Percentiles rank a stretch among this genome's conserved stretches.
phyloP scores from a whole-genome alignment of 2,888 invertebrate species.

The Melanostoma mellinum region DNA sequence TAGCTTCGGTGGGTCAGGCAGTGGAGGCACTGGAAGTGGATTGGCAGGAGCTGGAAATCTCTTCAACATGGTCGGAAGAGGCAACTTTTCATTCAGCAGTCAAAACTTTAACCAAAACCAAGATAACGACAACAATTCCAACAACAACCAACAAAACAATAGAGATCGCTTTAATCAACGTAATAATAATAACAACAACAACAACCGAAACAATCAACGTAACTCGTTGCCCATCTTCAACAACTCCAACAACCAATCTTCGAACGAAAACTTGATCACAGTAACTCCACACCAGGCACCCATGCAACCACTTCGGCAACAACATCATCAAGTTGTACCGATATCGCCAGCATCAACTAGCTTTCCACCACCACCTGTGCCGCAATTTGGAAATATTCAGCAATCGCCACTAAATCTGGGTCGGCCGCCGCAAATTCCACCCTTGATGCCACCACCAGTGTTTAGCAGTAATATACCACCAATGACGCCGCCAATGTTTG shows the following conservation, averaged over 20 bases:
- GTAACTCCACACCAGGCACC: conserved; percentile 15
- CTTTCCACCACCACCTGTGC: conserved; percentile 40
- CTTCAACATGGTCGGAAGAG: conserved; percentile 74
- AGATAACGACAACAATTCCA: conserved; percentile 29
- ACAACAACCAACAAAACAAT: conserved; percentile 51
- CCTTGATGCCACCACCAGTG: conserved; percentile 33
- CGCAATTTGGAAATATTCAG: conserved; percentile 42
- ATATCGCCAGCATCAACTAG: conserved; percentile 8
- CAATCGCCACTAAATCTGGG: conserved; percentile 24
- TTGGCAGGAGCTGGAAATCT: conserved; percentile 55
- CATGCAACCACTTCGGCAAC: conserved; percentile 49
- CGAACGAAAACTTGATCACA: conserved; percentile 45
- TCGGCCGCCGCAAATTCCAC: conserved; percentile 18
- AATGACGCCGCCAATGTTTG: conserved; percentile 51
- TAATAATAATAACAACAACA: conserved; percentile 68
- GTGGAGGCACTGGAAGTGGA: conserved; percentile 41
- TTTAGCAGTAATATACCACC: conserved; percentile 31
- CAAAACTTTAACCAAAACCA: conserved; percentile 73
- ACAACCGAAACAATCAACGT: conserved; percentile 73
- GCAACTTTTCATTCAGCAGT: conserved; percentile 76
- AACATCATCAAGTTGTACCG: conserved; percentile 7
- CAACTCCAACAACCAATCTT: conserved; percentile 60
- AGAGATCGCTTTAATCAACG: conserved; percentile 77
- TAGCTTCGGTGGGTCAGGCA: conserved; percentile 47
- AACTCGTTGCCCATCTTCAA: conserved; percentile 74